Percentiles rank a stretch among this genome's conserved stretches.
Evolutionary conservation across 2,113 vertebrate species (phyloP).

Genomic region (Oncorhynchus keta): DNA sequence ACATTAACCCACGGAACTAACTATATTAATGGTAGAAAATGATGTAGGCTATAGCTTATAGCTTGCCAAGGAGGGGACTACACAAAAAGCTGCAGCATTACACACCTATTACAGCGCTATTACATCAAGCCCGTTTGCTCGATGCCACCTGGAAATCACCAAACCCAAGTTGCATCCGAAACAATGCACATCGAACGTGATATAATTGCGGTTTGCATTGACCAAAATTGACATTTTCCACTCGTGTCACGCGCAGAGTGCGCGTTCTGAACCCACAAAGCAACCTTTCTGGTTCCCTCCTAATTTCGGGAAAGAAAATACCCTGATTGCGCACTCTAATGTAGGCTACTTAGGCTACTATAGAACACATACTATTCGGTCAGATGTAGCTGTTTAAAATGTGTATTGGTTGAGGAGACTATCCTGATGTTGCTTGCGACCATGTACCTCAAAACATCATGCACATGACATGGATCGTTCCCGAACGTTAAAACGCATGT

Average conservation of each 20-base stretch:
- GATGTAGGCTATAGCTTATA: too few relatives aligned
- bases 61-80: too few relatives aligned
- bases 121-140: neutral
- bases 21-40: too few relatives aligned
- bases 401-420: neutral
- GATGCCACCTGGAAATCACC: slow-evolving; percentile 58
- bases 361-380: too few relatives aligned
- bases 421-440: slow-evolving; percentile 18
- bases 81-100: too few relatives aligned
- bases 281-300: neutral
- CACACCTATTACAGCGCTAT: too few relatives aligned
- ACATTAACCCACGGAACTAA: too few relatives aligned
- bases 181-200: slow-evolving; percentile 24
- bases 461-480: neutral
- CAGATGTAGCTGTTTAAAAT: too few relatives aligned
- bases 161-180: neutral
- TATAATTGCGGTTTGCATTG: neutral
- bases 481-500: neutral
- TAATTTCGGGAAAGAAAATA: neutral
- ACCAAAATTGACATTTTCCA: slow-evolving; percentile 13
- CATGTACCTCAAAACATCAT: neutral
- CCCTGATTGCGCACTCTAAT: neutral
- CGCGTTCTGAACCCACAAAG: neutral
- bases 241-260: neutral
- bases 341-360: too few relatives aligned